Percentiles rank a stretch among this genome's conserved stretches.
Conservation (phyloP, 2,888 invertebrate species). For the Clivina fossor region DNA sequence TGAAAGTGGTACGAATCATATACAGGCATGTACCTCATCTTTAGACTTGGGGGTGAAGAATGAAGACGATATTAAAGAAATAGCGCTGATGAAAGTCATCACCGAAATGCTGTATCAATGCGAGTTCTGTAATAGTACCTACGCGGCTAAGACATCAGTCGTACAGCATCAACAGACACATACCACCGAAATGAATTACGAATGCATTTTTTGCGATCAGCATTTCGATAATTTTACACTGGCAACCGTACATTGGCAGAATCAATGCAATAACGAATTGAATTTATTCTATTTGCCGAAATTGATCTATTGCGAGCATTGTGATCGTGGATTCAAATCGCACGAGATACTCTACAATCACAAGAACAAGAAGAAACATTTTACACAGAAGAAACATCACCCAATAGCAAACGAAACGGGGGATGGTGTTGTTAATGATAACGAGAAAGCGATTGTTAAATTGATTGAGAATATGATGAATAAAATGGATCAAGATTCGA, state of each 20-base stretch:
- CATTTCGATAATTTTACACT: conserved; percentile 56
- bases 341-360: conserved; percentile 60
- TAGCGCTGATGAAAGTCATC: conserved; percentile 44
- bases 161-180: conserved; percentile 53
- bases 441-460: conserved; percentile 48
- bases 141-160: conserved; percentile 56
- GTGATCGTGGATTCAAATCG: conserved; percentile 56
- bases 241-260: conserved; percentile 60
- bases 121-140: conserved; percentile 63
- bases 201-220: conserved; percentile 53
- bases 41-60: not conserved
- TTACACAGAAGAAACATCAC: conserved; percentile 50
- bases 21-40: conserved; percentile 8
- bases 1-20: conserved; percentile 25
- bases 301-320: conserved; percentile 54
- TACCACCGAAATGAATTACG: conserved; percentile 53
- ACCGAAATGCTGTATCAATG: conserved; percentile 58
- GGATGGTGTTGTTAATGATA: conserved; percentile 39
- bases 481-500: conserved; percentile 44
- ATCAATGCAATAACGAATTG: conserved; percentile 52
- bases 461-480: conserved; percentile 50
- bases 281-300: conserved; percentile 55
- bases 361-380: conserved; percentile 58
- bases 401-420: conserved; percentile 32
- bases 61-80: conserved; percentile 27